Percentiles rank a stretch among this genome's conserved stretches.
These are phyloP conservation scores for Cordilura impudica DNA, from an alignment of 2,888 invertebrate genomes.

Conservation along the genomic window DNA sequence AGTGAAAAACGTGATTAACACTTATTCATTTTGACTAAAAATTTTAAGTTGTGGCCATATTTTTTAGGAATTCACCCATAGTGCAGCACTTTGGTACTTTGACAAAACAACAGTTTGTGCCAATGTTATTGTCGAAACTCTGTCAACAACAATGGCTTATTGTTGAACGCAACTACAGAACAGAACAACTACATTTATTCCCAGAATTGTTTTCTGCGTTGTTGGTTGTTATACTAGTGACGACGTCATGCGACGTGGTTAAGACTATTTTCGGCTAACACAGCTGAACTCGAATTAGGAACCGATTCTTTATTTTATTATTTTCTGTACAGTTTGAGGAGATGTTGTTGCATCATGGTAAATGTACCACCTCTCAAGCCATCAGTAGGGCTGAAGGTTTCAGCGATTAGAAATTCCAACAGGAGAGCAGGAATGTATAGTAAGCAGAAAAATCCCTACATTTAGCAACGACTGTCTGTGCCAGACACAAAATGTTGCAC, in stretches of 20 bases:
- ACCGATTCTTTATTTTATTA: conserved; percentile 16
- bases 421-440: conserved; percentile 72
- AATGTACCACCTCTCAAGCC: conserved; percentile 66
- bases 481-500: not conserved
- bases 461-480: not conserved
- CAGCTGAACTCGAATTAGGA: conserved; percentile 28
- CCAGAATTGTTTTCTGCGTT: not conserved
- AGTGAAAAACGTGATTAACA: too few species aligned
- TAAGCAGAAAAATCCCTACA: conserved; percentile 35
- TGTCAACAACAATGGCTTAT: not conserved
- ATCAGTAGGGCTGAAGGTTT: conserved; percentile 76
- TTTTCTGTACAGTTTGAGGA: not conserved
- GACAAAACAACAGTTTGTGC: not conserved
- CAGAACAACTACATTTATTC: not conserved
- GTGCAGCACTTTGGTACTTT: not conserved
- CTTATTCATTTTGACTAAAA: too few species aligned
- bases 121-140: not conserved
- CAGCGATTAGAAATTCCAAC: conserved; percentile 76
- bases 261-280: conserved; percentile 64
- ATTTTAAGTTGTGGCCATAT: too few species aligned
- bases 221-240: not conserved
- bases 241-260: not conserved
- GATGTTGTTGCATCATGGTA: conserved; percentile 11
- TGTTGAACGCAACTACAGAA: not conserved
- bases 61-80: too few species aligned